Percentiles rank a stretch among this genome's conserved stretches.
These are phyloP conservation scores for Palythoa grandiflora DNA, from an alignment of 92 coral and sea anemone genomes.

Conservation along the genomic window DNA sequence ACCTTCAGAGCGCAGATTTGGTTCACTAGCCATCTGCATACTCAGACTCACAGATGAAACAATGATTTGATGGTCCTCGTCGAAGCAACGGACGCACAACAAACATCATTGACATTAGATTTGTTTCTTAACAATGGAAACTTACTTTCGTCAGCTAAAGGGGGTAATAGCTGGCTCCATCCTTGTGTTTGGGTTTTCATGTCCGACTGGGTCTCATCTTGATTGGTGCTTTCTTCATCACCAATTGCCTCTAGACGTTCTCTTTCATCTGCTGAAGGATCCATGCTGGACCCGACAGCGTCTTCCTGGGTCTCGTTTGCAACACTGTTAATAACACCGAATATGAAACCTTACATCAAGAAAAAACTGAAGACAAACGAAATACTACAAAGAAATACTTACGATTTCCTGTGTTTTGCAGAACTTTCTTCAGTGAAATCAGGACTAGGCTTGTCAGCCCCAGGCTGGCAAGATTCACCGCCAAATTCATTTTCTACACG, in stretches of 20 bases:
- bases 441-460: not conserved
- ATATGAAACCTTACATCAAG: not conserved
- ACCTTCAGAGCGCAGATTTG: too few relatives aligned
- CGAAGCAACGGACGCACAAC: too few relatives aligned
- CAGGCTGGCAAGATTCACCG: not conserved
- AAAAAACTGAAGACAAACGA: not conserved
- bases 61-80: too few relatives aligned
- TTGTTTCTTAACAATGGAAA: too few relatives aligned
- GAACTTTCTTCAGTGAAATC: not conserved
- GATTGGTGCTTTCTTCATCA: not conserved
- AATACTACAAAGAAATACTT: not conserved
- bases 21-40: too few relatives aligned
- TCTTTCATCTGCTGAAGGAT: constrained; percentile 32
- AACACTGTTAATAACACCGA: not conserved
- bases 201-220: not conserved
- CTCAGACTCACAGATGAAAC: too few relatives aligned
- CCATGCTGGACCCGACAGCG: constrained; percentile 4
- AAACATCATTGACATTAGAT: too few relatives aligned
- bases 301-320: constrained; percentile 26
- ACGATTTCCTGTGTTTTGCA: not conserved
- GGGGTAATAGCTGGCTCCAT: too few relatives aligned
- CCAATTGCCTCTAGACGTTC: constrained; percentile 37
- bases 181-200: too few relatives aligned
- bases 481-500: not conserved
- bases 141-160: too few relatives aligned